phyloP scores from a whole-genome alignment of 2,113 vertebrate species.

The Mellivora capensis region DNA sequence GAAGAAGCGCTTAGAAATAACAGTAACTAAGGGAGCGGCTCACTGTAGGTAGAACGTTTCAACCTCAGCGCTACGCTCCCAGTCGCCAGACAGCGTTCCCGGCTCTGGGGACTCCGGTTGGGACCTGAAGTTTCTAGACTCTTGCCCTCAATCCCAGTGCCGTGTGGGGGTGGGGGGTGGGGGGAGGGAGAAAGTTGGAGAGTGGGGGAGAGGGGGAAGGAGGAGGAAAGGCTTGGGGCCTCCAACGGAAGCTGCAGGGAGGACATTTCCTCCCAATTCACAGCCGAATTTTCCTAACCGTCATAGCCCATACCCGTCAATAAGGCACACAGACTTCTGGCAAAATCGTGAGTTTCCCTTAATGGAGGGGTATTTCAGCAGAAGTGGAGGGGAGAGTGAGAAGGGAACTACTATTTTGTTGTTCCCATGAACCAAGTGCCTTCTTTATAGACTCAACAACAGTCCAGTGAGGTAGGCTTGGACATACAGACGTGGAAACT shows the following conservation, averaged over 20 bases:
- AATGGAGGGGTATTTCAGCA: neutral
- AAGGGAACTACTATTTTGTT: neutral
- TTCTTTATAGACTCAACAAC: neutral
- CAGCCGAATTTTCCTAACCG: neutral
- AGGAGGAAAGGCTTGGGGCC: neutral
- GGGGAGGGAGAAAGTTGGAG: too few species aligned
- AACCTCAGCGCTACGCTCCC: neutral
- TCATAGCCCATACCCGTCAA: neutral
- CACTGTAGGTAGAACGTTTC: neutral
- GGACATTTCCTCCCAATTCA: neutral
- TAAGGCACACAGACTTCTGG: neutral
- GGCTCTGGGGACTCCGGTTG: neutral
- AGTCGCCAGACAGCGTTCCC: neutral
- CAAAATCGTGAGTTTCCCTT: neutral
- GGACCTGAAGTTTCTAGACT: neutral
- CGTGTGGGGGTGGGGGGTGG: fast-evolving
- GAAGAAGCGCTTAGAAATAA: neutral
- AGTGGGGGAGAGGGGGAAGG: too few species aligned
- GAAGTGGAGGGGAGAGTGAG: neutral
- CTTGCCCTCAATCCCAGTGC: neutral
- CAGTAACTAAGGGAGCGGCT: neutral
- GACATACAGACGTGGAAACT: neutral
- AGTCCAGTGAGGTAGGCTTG: neutral
- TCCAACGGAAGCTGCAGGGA: neutral
- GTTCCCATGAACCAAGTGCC: neutral